Evolutionary conservation across 2,113 vertebrate species (phyloP).

Genomic region (Eudorcas thomsonii): DNA sequence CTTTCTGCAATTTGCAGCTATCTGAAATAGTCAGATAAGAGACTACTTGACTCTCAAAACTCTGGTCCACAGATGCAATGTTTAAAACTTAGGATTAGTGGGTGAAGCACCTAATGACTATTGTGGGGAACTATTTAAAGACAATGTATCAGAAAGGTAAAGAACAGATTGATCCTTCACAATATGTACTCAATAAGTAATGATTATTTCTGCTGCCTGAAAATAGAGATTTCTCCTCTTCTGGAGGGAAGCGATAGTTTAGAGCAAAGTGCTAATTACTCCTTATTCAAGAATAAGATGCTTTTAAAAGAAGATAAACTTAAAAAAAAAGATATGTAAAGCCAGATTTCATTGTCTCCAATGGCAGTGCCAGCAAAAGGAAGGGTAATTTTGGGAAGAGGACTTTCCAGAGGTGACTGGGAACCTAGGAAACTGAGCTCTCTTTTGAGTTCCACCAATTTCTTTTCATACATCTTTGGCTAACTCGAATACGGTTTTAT

Average conservation of each 20-base stretch:
- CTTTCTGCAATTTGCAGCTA: not conserved
- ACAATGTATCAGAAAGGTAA: not conserved
- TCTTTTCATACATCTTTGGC: not conserved
- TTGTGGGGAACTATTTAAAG: not conserved
- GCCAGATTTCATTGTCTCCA: not conserved
- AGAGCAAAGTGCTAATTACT: not conserved
- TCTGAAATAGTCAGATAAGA: not conserved
- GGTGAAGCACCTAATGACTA: not conserved
- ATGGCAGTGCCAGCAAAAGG: not conserved
- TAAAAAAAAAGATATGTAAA: not conserved
- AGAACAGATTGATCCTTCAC: not conserved
- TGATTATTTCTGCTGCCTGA: not conserved
- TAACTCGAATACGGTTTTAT: not conserved
- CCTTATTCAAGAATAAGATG: not conserved
- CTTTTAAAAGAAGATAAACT: not conserved
- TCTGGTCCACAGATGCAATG: not conserved
- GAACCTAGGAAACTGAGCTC: not conserved
- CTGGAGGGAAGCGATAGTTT: not conserved
- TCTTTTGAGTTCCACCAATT: not conserved
- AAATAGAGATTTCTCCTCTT: not conserved
- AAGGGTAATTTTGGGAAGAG: not conserved
- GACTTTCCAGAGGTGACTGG: not conserved
- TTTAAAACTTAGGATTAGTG: not conserved
- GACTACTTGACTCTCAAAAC: not conserved
- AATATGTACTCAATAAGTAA: not conserved